A percentile compares a stretch with the other conserved stretches of the same genome.
Conservation (phyloP, 1,140 invertebrate genomes). For the Mamestra configurata region DNA sequence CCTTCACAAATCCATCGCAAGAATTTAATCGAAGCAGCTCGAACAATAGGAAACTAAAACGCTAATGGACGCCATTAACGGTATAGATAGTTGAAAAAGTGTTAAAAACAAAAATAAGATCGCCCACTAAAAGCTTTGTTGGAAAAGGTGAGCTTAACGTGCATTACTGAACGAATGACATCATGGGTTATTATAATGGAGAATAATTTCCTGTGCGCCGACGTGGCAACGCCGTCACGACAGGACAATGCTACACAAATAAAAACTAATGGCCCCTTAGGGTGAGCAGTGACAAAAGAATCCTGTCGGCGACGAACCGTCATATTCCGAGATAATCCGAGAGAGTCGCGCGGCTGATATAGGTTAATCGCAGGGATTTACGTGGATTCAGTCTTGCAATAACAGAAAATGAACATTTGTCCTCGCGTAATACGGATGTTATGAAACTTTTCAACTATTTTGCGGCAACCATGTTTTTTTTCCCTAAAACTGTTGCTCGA, state of each 20-base stretch:
- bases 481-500: constrained; percentile 25
- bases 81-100: constrained; percentile 63
- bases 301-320: constrained; percentile 65
- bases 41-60: constrained; percentile 51
- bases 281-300: constrained; percentile 76
- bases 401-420: constrained; percentile 68
- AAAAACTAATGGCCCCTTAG: constrained; percentile 78
- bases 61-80: constrained; percentile 68
- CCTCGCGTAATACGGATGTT: constrained; percentile 58
- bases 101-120: constrained; percentile 65
- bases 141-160: constrained; percentile 63
- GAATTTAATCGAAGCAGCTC: constrained; percentile 49
- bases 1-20: background rate
- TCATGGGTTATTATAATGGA: constrained; percentile 76
- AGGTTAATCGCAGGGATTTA: constrained; percentile 80
- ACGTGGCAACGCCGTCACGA: constrained; percentile 61
- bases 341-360: constrained; percentile 69
- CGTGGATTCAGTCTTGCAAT: constrained; percentile 77
- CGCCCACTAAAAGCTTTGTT: constrained; percentile 61
- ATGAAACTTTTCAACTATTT: constrained; percentile 62
- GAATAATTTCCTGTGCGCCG: constrained; percentile 78
- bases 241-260: constrained; percentile 76
- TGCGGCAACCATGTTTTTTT: constrained; percentile 44
- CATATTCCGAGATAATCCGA: constrained; percentile 79
- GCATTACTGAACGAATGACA: constrained; percentile 68